Base-by-base conservation (phyloP, 2,113 vertebrate genomes). In the Indicator indicator region DNA sequence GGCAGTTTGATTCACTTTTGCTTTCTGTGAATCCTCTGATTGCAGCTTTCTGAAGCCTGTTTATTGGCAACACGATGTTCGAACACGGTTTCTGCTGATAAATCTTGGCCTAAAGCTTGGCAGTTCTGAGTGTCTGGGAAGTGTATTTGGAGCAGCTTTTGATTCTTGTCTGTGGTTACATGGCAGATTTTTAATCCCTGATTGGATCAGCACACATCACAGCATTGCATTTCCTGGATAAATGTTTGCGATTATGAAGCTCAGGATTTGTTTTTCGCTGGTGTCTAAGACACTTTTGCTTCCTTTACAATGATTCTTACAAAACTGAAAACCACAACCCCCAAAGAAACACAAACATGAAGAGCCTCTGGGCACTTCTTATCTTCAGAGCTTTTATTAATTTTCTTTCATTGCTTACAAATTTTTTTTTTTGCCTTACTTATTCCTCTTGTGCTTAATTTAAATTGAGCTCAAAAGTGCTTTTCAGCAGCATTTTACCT, bases 121-220 rank as follows among this genome's bases (percentile, higher is more conserved):
- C 89, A 92, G 81, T 89, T 91, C 2, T 12, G 74, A 88, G 71
- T 56, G 87, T 55, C 89, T 96, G 87, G 71, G 78, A 95, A 77
- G 82, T 63, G 87, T 52, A 80, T 96, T 74, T 94, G 82, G 89
- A 96, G 82, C 87, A 91, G 84, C 68, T 95, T 95, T 87, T 82
- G 64, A 89, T 85, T 89, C 88, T 67, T 88, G 88, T 88, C 94
- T 86, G 83, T 63, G 68, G 68, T 74, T 33, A 36, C 48, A 17
- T 16, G 40, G 63, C 30, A 16, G 48, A 28, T 85, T 89, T 90
- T 11, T 90, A 91, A 94, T 54, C 81, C 87, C 68, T 80, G 86
- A 93, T 73, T 87, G 89, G 89, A 92, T 89, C 83, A 92, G 84
- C 91, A 64, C 63, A 88, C 94, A 72, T 88, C 78, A 60, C 56